These are phyloP conservation scores for Erythrocercus mccallii DNA, from an alignment of 2,113 vertebrate species.

Conservation along the genomic window DNA sequence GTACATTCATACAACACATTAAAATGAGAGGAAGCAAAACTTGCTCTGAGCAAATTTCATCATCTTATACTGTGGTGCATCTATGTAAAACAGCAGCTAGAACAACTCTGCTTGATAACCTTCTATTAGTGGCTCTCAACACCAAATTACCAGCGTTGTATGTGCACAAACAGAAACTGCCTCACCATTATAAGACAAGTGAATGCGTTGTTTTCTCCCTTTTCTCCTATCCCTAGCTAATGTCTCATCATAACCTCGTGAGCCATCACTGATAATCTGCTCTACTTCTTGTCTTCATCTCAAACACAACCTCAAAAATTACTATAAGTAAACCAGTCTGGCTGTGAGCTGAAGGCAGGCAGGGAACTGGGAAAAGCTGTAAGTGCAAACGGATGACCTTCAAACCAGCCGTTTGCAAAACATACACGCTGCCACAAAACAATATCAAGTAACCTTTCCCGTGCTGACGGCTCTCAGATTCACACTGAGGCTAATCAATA, in stretches of 20 bases:
- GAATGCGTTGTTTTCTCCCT: neutral
- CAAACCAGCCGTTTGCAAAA: neutral
- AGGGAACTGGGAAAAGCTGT: neutral
- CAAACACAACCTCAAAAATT: neutral
- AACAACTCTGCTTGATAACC: neutral
- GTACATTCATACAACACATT: neutral
- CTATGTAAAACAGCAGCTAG: neutral
- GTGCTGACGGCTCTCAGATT: neutral
- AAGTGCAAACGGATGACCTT: neutral
- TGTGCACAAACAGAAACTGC: neutral
- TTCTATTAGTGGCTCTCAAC: neutral
- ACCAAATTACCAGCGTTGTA: fast-evolving
- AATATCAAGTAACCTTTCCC: neutral
- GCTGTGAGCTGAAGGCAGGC: neutral
- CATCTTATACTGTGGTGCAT: neutral
- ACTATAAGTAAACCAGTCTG: neutral
- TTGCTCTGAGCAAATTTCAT: neutral
- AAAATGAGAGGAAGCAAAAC: neutral
- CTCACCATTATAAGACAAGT: neutral
- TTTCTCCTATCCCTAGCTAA: neutral
- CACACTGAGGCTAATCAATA: neutral
- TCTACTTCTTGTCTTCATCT: neutral
- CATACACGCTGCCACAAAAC: neutral
- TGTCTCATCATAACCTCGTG: neutral
- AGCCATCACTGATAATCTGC: neutral